Conservation (phyloP, 2,888 invertebrate species). For the Phalera bucephala region DNA sequence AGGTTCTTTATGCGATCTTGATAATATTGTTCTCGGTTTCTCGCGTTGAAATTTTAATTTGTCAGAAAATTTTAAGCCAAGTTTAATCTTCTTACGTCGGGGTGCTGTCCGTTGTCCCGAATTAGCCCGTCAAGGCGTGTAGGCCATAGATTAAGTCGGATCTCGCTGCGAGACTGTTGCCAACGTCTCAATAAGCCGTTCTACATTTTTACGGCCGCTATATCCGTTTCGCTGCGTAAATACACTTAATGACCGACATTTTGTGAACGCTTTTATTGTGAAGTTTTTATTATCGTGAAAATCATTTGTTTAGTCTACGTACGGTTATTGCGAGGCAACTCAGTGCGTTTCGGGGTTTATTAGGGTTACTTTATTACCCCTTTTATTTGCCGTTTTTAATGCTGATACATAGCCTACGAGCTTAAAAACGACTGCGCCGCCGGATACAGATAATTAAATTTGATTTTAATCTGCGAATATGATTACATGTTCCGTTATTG, state of each 20-base stretch:
- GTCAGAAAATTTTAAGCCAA: slow-evolving; percentile 52
- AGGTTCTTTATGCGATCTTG: slow-evolving; percentile 60
- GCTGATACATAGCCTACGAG: slow-evolving; percentile 53
- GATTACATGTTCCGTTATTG: slow-evolving; percentile 59
- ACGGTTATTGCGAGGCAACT: slow-evolving; percentile 72
- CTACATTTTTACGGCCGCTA: slow-evolving; percentile 76
- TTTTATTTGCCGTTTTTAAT: slow-evolving; percentile 63
- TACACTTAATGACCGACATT: slow-evolving; percentile 81
- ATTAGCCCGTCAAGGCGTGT: slow-evolving; percentile 56
- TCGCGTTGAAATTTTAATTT: slow-evolving; percentile 64
- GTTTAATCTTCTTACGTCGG: slow-evolving; percentile 50
- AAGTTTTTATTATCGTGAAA: slow-evolving; percentile 81
- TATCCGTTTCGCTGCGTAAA: slow-evolving; percentile 81
- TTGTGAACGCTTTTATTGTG: slow-evolving; percentile 80
- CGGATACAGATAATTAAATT: slow-evolving; percentile 71
- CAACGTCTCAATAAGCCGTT: slow-evolving; percentile 78
- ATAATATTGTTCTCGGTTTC: slow-evolving; percentile 57
- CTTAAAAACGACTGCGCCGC: slow-evolving; percentile 47
- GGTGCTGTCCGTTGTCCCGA: slow-evolving; percentile 43
- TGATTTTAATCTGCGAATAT: slow-evolving; percentile 70
- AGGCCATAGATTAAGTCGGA: slow-evolving; percentile 65
- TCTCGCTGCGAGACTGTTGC: slow-evolving; percentile 59
- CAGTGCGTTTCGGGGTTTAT: slow-evolving; percentile 77
- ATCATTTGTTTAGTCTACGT: slow-evolving; percentile 82
- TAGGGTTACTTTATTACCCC: slow-evolving; percentile 74